These are phyloP conservation scores for Tychaedon coryphoeus DNA, from an alignment of 2,113 vertebrate species.

Conservation along the genomic window DNA sequence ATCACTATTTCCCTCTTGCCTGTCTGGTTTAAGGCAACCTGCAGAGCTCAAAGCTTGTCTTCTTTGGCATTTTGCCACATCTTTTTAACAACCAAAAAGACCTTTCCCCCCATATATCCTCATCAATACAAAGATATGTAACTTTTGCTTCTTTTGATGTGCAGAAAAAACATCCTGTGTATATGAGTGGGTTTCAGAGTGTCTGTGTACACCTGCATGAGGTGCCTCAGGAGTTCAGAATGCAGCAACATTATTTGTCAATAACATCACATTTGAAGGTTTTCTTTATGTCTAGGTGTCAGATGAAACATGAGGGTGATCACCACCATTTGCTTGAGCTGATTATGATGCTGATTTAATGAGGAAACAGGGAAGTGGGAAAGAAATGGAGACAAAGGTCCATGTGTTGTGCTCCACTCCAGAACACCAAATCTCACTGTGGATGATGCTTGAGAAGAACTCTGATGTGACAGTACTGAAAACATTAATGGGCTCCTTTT, in stretches of 20 bases:
- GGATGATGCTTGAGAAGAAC: neutral
- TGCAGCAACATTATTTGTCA: neutral
- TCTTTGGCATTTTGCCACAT: neutral
- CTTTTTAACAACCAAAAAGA: neutral
- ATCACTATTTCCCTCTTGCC: neutral
- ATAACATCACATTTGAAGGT: neutral
- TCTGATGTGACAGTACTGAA: neutral
- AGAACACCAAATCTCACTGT: accelerated
- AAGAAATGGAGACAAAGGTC: neutral
- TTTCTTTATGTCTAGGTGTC: neutral
- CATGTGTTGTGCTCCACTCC: neutral
- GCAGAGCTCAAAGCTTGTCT: neutral
- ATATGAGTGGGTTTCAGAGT: neutral
- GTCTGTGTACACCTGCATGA: too few species aligned
- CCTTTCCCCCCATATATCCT: neutral
- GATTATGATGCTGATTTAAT: neutral
- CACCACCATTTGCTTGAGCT: neutral
- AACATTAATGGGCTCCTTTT: neutral
- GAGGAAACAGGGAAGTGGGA: neutral
- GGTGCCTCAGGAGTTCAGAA: neutral
- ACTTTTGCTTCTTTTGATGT: neutral
- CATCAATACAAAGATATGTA: neutral
- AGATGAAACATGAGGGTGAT: neutral
- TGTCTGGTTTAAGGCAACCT: neutral
- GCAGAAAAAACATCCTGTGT: neutral